Conservation (phyloP, 2,797 vertebrate genomes). For the Petrocephalus schoutedeni region DNA sequence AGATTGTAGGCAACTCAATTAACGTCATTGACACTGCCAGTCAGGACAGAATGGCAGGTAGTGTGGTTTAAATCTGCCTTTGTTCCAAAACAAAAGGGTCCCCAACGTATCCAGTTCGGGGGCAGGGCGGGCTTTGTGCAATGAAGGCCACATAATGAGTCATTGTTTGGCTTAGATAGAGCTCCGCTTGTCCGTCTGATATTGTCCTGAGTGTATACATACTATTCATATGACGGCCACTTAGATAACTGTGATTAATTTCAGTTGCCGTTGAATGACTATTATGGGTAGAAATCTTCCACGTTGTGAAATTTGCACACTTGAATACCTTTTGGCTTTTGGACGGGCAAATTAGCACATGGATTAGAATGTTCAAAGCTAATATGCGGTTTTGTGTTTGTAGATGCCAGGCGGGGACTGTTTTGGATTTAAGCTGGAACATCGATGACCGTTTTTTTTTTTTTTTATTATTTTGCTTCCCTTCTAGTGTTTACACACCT, state of each 20-base stretch:
- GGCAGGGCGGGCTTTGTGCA: slow-evolving; percentile 77
- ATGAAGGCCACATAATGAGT: slow-evolving; percentile 79
- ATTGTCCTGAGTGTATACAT: slow-evolving; percentile 62
- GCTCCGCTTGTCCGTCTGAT: slow-evolving; percentile 75
- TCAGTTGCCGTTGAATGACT: slow-evolving; percentile 45
- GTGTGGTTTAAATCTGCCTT: slow-evolving; percentile 72
- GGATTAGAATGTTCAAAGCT: slow-evolving; percentile 28
- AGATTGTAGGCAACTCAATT: slow-evolving; percentile 72
- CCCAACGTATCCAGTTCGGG: slow-evolving; percentile 68
- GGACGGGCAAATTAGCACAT: slow-evolving; percentile 17
- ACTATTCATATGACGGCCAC: slow-evolving; percentile 60
- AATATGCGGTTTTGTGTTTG: slow-evolving; percentile 26
- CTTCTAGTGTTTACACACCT: neutral
- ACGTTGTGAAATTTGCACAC: slow-evolving; percentile 24
- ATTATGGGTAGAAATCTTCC: slow-evolving; percentile 26
- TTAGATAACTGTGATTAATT: slow-evolving; percentile 72
- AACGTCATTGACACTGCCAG: slow-evolving; percentile 70
- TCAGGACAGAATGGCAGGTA: slow-evolving; percentile 61
- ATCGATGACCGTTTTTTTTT: neutral
- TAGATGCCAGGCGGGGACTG: neutral
- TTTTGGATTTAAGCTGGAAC: neutral
- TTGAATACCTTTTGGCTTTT: slow-evolving; percentile 15
- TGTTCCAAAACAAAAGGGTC: slow-evolving; percentile 79
- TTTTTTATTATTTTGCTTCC: neutral
- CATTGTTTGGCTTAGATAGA: slow-evolving; percentile 86